Conservation (phyloP, 1,140 invertebrate genomes). For the Aphaenogaster floridana region DNA sequence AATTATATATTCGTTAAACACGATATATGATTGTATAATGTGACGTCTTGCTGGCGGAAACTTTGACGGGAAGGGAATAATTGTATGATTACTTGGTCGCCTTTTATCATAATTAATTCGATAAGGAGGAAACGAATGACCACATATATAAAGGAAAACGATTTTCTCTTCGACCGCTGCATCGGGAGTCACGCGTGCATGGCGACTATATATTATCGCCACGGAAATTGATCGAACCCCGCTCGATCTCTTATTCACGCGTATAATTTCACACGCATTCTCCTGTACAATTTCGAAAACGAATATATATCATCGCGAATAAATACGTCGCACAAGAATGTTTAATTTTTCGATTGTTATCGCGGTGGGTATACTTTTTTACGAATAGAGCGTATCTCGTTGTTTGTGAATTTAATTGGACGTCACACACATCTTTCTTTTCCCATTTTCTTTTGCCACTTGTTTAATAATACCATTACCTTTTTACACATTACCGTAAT, state of each 20-base stretch:
- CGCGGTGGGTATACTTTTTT: not conserved
- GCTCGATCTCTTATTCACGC: constrained; percentile 7
- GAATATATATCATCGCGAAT: not conserved
- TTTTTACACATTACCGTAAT: too few species aligned
- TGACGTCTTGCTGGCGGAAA: not conserved
- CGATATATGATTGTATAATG: not conserved
- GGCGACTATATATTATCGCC: constrained; percentile 13
- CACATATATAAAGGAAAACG: constrained; percentile 65
- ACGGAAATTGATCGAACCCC: constrained; percentile 55
- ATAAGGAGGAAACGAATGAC: constrained; percentile 63
- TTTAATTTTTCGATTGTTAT: not conserved
- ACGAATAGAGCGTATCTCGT: not conserved
- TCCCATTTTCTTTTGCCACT: not conserved
- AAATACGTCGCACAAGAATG: not conserved
- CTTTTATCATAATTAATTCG: constrained; percentile 73
- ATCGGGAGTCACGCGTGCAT: not conserved
- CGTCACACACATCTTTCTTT: not conserved
- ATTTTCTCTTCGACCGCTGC: constrained; percentile 46
- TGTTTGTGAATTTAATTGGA: not conserved
- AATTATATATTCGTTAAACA: constrained; percentile 6
- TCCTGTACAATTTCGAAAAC: not conserved
- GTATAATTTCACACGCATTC: not conserved
- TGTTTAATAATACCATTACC: not conserved
- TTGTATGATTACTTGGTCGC: constrained; percentile 17
- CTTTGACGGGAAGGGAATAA: constrained; percentile 36